Percentiles rank a stretch among this genome's conserved stretches.
These are phyloP conservation scores for Motacilla alba DNA, from an alignment of 2,113 vertebrate species.

Conservation along the genomic window DNA sequence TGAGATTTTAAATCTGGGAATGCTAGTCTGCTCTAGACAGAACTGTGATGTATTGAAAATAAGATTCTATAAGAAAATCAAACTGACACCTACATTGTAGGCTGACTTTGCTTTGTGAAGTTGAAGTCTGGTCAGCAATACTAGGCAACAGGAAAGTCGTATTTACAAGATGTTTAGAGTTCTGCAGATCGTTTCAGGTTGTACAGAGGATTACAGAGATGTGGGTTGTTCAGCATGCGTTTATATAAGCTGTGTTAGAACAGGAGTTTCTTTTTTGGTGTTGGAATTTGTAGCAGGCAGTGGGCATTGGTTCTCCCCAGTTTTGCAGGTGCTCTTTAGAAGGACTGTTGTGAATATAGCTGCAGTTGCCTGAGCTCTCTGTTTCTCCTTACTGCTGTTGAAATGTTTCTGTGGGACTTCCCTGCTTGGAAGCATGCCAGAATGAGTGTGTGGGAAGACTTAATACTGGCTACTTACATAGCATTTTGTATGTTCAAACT, in stretches of 20 bases:
- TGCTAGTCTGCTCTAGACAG: not conserved
- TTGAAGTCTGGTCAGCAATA: not conserved
- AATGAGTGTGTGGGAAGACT: slow-evolving; percentile 56
- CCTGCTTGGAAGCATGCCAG: slow-evolving; percentile 48
- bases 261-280: not conserved
- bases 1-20: not conserved
- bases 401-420: slow-evolving; percentile 54
- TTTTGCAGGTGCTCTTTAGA: not conserved
- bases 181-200: not conserved
- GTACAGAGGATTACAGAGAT: not conserved
- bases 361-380: not conserved
- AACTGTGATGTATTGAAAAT: not conserved
- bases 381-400: slow-evolving; percentile 32
- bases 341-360: not conserved
- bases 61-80: not conserved
- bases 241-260: not conserved
- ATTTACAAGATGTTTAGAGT: not conserved
- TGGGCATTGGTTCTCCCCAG: not conserved
- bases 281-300: not conserved
- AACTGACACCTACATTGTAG: not conserved
- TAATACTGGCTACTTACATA: slow-evolving; percentile 58
- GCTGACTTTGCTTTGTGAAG: not conserved
- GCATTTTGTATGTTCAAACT: slow-evolving; percentile 46
- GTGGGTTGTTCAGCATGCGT: not conserved
- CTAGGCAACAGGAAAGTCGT: not conserved